A percentile compares a stretch with the other conserved stretches of the same genome.
phyloP scores from a whole-genome alignment of 2,888 invertebrate genomes.

The Cantharis lateralis region DNA sequence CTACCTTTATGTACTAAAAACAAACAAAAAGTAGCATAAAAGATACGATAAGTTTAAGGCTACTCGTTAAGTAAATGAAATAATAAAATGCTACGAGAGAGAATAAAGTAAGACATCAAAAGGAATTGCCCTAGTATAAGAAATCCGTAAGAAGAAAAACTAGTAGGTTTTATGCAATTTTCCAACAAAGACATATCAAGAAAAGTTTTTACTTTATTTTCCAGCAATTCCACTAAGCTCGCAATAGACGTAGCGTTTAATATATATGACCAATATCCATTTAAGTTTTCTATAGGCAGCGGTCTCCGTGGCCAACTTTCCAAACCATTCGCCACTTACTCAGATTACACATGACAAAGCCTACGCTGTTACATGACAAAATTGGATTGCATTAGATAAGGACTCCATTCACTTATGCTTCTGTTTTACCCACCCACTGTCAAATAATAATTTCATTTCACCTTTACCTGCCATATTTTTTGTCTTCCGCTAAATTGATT shows the following conservation, averaged over 20 bases:
- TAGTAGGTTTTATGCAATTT: slow-evolving; percentile 18
- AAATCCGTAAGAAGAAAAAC: not conserved
- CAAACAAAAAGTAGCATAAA: not conserved
- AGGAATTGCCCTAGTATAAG: not conserved
- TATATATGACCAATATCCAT: slow-evolving; percentile 48
- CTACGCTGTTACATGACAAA: slow-evolving; percentile 36
- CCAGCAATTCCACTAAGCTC: slow-evolving; percentile 33
- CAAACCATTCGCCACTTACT: slow-evolving; percentile 46
- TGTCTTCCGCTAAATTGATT: not conserved
- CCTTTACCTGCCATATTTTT: not conserved
- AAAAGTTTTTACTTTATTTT: slow-evolving; percentile 32
- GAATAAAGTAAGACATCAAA: not conserved
- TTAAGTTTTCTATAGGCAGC: slow-evolving; percentile 37
- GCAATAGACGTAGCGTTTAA: slow-evolving; percentile 31
- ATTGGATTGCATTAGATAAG: slow-evolving; percentile 42
- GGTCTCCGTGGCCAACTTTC: slow-evolving; percentile 42
- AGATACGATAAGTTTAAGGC: not conserved
- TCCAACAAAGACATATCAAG: slow-evolving; percentile 28
- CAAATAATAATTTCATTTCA: slow-evolving; percentile 21
- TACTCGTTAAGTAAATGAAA: not conserved
- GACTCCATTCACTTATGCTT: slow-evolving; percentile 32
- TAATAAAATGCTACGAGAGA: not conserved
- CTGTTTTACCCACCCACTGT: slow-evolving; percentile 12
- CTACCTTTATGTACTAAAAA: slow-evolving; percentile 10
- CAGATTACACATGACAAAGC: slow-evolving; percentile 46